Percentiles rank a stretch among this genome's conserved stretches.
Conservation (phyloP, 2,797 vertebrate species). For the Coregonus ussuriensis region DNA sequence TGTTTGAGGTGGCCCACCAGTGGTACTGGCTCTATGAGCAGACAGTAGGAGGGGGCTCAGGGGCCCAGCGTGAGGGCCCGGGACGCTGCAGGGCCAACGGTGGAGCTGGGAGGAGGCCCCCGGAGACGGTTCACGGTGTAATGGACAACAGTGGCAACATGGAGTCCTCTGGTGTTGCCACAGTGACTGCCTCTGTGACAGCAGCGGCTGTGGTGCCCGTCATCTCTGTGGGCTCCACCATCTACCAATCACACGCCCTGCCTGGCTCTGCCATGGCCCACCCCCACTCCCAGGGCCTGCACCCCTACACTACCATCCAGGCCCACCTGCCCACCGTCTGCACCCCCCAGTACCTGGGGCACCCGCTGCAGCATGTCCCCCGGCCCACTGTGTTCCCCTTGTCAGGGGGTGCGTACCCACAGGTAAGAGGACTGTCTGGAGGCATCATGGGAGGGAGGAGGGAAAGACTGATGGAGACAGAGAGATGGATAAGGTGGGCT, state of each 20-base stretch:
- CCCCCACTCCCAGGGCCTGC: constrained; percentile 88
- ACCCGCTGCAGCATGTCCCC: constrained; percentile 93
- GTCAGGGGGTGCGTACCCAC: constrained; percentile 86
- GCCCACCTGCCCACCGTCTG: constrained; percentile 92
- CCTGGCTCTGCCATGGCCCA: constrained; percentile 89
- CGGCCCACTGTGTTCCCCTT: constrained; percentile 94
- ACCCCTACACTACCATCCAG: constrained; percentile 96
- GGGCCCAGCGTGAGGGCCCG: constrained; percentile 85
- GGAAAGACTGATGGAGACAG: not conserved
- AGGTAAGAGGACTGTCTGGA: constrained; percentile 75
- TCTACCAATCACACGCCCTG: constrained; percentile 89
- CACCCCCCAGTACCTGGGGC: constrained; percentile 93
- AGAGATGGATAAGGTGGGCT: not conserved
- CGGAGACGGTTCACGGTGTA: constrained; percentile 72
- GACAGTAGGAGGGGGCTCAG: constrained; percentile 88
- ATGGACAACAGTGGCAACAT: constrained; percentile 75
- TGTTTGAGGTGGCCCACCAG: constrained; percentile 98
- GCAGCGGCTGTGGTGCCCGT: constrained; percentile 92
- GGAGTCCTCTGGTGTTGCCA: constrained; percentile 82
- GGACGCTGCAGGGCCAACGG: constrained; percentile 88
- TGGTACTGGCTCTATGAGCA: constrained; percentile 99
- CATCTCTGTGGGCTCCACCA: constrained; percentile 95
- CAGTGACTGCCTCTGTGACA: constrained; percentile 90
- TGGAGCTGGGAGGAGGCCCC: constrained; percentile 70
- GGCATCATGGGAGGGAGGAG: no score